These are phyloP conservation scores for Chondrosia reniformis DNA, from an alignment of 37 sponge, comb jelly and placozoan species.

Conservation along the genomic window DNA sequence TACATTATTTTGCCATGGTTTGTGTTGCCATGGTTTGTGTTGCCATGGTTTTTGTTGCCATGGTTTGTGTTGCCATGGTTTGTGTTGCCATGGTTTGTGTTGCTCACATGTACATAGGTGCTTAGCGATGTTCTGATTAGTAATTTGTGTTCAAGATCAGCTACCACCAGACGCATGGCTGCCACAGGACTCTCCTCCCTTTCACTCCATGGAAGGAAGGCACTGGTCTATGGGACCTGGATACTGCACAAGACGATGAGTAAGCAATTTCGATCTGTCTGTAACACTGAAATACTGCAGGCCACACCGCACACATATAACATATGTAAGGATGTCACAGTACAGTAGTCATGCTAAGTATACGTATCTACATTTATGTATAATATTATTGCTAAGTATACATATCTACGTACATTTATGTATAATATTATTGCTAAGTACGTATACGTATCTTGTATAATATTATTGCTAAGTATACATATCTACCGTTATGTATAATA, in stretches of 20 bases:
- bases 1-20: neutral
- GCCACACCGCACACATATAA: neutral
- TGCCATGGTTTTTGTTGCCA: neutral
- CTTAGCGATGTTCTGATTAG: too few species aligned
- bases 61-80: neutral
- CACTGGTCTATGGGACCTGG: conserved; percentile 20
- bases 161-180: conserved; percentile 1
- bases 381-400: neutral
- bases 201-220: neutral
- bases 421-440: neutral
- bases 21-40: neutral
- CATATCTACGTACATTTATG: neutral
- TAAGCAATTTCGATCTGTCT: neutral
- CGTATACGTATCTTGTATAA: neutral
- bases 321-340: too few species aligned
- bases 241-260: neutral
- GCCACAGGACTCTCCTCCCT: conserved; percentile 1
- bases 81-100: too few species aligned
- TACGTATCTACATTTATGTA: neutral
- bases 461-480: too few species aligned
- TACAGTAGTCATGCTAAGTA: neutral
- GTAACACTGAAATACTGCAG: neutral
- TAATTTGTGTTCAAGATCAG: too few species aligned
- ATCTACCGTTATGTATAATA: too few species aligned
- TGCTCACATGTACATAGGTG: too few species aligned